Evolutionary conservation across 2,113 vertebrate genomes (phyloP).

Genomic region (Prunella himalayana): DNA sequence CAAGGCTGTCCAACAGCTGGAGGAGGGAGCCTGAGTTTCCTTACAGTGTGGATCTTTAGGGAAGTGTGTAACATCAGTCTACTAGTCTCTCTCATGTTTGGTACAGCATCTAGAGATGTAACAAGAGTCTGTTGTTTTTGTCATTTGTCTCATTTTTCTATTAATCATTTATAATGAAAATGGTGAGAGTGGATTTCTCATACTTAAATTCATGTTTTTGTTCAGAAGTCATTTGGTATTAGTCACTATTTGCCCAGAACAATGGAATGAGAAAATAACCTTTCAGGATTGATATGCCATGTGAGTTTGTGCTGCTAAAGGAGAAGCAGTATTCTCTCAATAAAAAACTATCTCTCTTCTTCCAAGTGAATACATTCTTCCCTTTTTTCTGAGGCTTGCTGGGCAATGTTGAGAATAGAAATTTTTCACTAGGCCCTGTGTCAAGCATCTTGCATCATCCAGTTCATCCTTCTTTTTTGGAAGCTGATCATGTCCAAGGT

Average conservation of each 20-base stretch:
- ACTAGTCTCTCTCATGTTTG: not conserved
- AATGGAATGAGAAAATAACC: not conserved
- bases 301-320: not conserved
- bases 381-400: not conserved
- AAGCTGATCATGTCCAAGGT: not conserved
- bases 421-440: not conserved
- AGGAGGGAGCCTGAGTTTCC: not conserved
- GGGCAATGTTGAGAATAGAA: not conserved
- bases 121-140: not conserved
- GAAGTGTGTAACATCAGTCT: not conserved
- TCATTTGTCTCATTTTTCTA: not conserved
- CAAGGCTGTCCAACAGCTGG: not conserved
- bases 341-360: not conserved
- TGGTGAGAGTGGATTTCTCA: not conserved
- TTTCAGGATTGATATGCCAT: not conserved
- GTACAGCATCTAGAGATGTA: not conserved
- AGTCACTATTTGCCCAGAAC: not conserved
- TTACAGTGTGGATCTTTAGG: not conserved
- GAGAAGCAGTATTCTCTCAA: not conserved
- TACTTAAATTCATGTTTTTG: not conserved
- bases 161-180: not conserved
- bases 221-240: not conserved
- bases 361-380: not conserved
- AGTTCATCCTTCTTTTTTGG: not conserved
- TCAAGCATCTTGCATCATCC: not conserved